These are phyloP conservation scores for Silurus meridionalis DNA, from an alignment of 2,113 vertebrate genomes.

Conservation along the genomic window DNA sequence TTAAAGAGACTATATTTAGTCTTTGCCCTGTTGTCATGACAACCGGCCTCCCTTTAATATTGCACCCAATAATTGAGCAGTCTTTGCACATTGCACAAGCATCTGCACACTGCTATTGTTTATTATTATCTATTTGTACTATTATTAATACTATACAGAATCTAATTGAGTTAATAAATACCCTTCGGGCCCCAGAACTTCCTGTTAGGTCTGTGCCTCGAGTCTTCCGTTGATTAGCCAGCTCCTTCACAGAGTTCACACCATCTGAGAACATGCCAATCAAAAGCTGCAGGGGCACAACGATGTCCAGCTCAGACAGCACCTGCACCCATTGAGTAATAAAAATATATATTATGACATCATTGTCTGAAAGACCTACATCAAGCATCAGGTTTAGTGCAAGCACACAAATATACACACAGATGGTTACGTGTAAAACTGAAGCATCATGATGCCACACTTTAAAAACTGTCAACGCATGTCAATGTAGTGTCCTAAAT, in stretches of 20 bases:
- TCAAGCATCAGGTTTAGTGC: not conserved
- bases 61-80: slow-evolving; percentile 35
- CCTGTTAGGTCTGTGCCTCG: slow-evolving; percentile 81
- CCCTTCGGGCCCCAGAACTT: slow-evolving; percentile 86
- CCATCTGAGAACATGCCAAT: slow-evolving; percentile 99
- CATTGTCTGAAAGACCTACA: not conserved
- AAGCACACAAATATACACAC: slow-evolving; percentile 7
- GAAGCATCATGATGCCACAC: not conserved
- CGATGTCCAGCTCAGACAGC: slow-evolving; percentile 94
- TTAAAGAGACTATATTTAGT: slow-evolving; percentile 68
- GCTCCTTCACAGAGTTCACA: slow-evolving; percentile 96
- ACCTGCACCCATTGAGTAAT: slow-evolving; percentile 73
- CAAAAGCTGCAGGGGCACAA: slow-evolving; percentile 92
- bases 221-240: slow-evolving; percentile 94
- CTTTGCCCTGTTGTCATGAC: slow-evolving; percentile 64
- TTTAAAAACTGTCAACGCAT: not conserved
- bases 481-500: not conserved
- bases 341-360: slow-evolving; percentile 10
- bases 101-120: not conserved
- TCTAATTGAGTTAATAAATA: slow-evolving; percentile 57
- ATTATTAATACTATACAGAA: not conserved
- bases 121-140: not conserved
- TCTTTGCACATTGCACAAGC: slow-evolving; percentile 12
- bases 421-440: not conserved
- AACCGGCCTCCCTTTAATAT: slow-evolving; percentile 53